These are phyloP conservation scores for Tylochromis polylepis DNA, from an alignment of 2,113 vertebrate genomes.

Conservation along the genomic window DNA sequence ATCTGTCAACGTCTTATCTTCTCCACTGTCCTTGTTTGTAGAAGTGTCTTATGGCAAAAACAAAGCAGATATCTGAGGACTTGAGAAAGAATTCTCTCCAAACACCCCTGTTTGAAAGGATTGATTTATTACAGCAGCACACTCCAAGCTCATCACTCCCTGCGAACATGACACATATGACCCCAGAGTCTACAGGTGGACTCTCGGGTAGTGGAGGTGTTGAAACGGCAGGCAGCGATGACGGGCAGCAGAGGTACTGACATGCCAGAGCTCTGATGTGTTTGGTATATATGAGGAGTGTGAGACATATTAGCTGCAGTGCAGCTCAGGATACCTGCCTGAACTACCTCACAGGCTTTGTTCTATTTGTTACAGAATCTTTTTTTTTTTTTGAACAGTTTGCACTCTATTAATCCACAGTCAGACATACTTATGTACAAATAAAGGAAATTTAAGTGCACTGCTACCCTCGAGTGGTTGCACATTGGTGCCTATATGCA, in stretches of 20 bases:
- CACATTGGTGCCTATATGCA: not conserved
- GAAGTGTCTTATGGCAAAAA: not conserved
- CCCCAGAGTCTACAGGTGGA: not conserved
- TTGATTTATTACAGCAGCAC: not conserved
- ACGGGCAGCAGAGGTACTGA: not conserved
- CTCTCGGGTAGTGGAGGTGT: not conserved
- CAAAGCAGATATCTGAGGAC: not conserved
- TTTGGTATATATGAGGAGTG: not conserved
- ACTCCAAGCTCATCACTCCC: not conserved
- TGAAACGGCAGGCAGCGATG: not conserved
- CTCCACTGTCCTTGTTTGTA: not conserved
- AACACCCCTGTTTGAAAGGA: not conserved
- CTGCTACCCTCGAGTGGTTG: not conserved
- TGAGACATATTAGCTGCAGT: not conserved
- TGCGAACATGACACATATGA: not conserved
- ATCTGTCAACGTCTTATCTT: not conserved
- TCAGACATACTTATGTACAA: not conserved
- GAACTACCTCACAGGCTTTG: not conserved
- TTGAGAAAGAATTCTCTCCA: not conserved
- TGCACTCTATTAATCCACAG: not conserved
- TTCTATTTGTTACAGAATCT: not conserved
- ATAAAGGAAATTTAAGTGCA: not conserved
- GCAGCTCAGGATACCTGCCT: not conserved
- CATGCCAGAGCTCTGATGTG: not conserved
- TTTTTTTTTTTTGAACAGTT: not conserved